These are phyloP conservation scores for Trichonephila inaurata DNA, from an alignment of 1,140 invertebrate species.

Conservation along the genomic window DNA sequence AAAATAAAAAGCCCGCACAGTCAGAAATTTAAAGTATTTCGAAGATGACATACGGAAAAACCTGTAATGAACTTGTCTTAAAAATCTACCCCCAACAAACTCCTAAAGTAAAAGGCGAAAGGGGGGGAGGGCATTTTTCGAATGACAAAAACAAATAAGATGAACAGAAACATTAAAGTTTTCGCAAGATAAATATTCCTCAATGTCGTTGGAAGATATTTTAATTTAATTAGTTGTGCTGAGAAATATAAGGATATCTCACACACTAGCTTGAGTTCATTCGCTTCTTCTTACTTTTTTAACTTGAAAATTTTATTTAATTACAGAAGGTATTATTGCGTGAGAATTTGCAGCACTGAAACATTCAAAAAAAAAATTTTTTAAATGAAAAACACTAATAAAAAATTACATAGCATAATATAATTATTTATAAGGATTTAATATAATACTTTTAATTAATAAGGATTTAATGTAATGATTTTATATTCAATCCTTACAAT, in stretches of 20 bases:
- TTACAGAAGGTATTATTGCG: neutral
- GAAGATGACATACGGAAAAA: neutral
- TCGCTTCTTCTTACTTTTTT: neutral
- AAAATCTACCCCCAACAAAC: conserved; percentile 24
- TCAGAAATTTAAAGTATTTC: conserved; percentile 15
- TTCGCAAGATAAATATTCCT: conserved; percentile 43
- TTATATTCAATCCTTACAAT: no score
- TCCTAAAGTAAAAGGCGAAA: no score
- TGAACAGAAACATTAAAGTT: conserved; percentile 29
- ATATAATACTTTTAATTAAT: no score
- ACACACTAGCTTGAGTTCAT: neutral
- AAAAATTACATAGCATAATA: neutral
- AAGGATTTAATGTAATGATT: no score
- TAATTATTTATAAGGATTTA: no score
- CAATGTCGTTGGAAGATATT: conserved; percentile 21
- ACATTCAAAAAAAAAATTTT: neutral
- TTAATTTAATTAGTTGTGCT: conserved; percentile 38
- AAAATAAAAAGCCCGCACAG: neutral
- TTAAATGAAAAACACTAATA: neutral
- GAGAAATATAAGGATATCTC: conserved; percentile 28
- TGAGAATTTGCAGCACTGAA: neutral
- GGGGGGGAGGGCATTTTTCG: neutral
- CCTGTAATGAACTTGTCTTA: conserved; percentile 30
- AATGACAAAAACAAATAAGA: conserved; percentile 41
- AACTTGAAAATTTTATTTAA: conserved; percentile 21